phyloP scores from a whole-genome alignment of 2,888 invertebrate genomes.

The Dasypolia templi region DNA sequence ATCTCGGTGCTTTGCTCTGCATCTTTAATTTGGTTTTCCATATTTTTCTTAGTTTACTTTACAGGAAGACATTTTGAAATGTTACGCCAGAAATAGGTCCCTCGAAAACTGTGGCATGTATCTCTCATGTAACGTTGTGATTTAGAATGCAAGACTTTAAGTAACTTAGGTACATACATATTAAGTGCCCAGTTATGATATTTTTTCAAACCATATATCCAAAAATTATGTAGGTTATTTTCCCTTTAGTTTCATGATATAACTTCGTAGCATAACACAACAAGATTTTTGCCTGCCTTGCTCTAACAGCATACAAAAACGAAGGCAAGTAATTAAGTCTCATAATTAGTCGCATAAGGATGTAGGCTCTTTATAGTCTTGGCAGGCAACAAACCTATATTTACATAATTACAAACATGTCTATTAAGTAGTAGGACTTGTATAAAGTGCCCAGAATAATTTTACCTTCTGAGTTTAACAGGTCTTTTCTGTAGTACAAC shows the following conservation, averaged over 20 bases:
- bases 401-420: slow-evolving; percentile 25
- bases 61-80: not conserved
- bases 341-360: slow-evolving; percentile 68
- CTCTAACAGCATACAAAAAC: slow-evolving; percentile 67
- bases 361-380: slow-evolving; percentile 60
- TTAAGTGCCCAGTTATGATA: too few relatives aligned
- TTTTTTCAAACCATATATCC: not conserved
- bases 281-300: slow-evolving; percentile 24
- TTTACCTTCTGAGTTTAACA: not conserved
- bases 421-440: slow-evolving; percentile 8
- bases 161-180: not conserved
- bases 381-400: slow-evolving; percentile 23
- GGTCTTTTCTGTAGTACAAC: not conserved
- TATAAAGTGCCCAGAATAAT: not conserved
- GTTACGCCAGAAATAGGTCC: too few relatives aligned
- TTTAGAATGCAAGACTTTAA: not conserved
- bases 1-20: slow-evolving; percentile 16
- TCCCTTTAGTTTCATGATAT: not conserved
- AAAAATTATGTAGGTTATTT: too few relatives aligned
- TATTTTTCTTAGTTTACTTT: not conserved
- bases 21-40: slow-evolving; percentile 26
- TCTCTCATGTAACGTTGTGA: too few relatives aligned
- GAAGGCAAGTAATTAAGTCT: slow-evolving; percentile 74
- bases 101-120: not conserved
- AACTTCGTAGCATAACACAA: slow-evolving; percentile 11